Evolutionary conservation across 1,140 invertebrate species (phyloP), one percentile per base, ranked within the genome.

Genomic region (Tetramorium alpestre): DNA sequence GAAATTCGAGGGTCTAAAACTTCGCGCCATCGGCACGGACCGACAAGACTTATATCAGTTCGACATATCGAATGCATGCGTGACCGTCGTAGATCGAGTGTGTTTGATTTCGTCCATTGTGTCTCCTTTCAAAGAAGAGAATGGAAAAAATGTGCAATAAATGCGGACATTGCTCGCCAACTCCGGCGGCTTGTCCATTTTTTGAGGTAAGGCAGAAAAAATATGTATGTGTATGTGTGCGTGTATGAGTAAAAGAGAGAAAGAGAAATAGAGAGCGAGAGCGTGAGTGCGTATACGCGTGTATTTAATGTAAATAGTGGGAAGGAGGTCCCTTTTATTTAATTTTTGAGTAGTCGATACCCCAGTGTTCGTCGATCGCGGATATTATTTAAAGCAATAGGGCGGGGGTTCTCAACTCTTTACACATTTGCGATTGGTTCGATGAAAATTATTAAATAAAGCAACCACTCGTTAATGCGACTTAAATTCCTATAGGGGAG

Each of bases 221-320:
- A 33, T 33, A 33, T 13, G 13, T 3, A 51, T 18, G 60, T 38
- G 28, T 28, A 33, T 64, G 16, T 38, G 60, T 64, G 6, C 13
- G 49, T 47, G 44, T 47, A 44, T 7, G 58, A 62, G 25, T 65
- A n/a, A 64, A 16, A 76, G 51, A 33, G 69, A 67, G 13, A 51
- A 8, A 38, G 28, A 69, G 22, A 28, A 28, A 69, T 47, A 44
- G 60, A 49, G 60, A 28, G 56, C 1, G 62, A 41, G 73, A 13
- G 47, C 33, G 28, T 1, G 56, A 87, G 67, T 77, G 72, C 62
- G 60, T 88, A 70, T 87, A 85, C 69, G 88, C 92, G 92, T 95
- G 94, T 93, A 93, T 95, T 95, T 93, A 94, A 94, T 95, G 95
- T 95, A 95, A 95, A 95, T 95, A 95, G 93, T 81, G 85, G 86